Base-by-base conservation (phyloP, 2,888 invertebrate genomes). In the Drosophila flavopinicola region DNA sequence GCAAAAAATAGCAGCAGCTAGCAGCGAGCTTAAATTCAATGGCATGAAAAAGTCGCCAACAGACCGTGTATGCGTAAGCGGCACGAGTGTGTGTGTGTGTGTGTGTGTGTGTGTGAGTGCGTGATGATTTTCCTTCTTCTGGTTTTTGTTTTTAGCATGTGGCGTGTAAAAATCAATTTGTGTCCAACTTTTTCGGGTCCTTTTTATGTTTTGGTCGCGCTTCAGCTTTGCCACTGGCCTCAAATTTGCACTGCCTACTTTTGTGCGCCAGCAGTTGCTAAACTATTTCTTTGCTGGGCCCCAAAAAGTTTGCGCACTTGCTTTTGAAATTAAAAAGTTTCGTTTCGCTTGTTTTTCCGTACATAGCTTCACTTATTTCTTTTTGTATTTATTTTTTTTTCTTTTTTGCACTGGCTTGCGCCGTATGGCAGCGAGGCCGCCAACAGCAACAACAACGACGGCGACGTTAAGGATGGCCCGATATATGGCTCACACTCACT, bases 151-250 rank as follows among this genome's bases (percentile, higher is more conserved):
- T 60, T 61, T 45, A 38, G 49, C 69, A 53, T 58, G 67, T 63
- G 63, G 66, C 59, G 58, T 74, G 61, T 71, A 74, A 80, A 85
- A 80, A 80, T 80, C 85, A 85, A 80, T 80, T 76, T 71, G 60
- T 60, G 63, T 73, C 39, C 11, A 73, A 56, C 37, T 63, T 75
- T 68, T 69, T 54, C 61, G n/a, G n/a, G n/a, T 39, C 41, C 9
- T 58, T 47, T 23, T 23, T 47, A 10, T 30, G 20, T 29, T 32
- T 48, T 29, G 29, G 24, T 42, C n/a, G 27, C 9, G 47, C 60
- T 51, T 37, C 45, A 20, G 39, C 35, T 52, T 48, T 30, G 47
- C 53, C 37, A 42, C 20, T 51, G 56, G 47, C 56, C 57, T 49
- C 49, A 56, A 54, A 70, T 52, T 71, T 67, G 56, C 64, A 63